Conservation (phyloP, 1,140 invertebrate species). For the Amyelois transitella region DNA sequence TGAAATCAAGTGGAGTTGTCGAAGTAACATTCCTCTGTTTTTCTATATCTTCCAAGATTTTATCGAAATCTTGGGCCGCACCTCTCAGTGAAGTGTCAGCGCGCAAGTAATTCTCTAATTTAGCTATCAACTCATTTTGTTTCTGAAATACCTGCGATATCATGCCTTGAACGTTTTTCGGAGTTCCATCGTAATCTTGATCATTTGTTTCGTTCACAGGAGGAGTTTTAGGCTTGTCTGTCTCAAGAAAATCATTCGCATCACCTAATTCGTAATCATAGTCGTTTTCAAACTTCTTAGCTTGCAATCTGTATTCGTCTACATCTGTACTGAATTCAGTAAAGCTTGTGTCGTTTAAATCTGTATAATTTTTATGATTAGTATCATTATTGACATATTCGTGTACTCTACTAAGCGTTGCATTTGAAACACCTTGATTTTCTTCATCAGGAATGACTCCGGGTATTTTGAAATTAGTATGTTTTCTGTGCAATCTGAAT, state of each 20-base stretch:
- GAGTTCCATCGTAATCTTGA: neutral
- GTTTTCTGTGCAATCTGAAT: conserved; percentile 19
- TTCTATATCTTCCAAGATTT: conserved; percentile 19
- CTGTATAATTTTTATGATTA: neutral
- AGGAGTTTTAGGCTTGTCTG: no score
- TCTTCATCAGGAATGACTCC: neutral
- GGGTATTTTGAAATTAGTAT: conserved; percentile 21
- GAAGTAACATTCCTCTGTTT: conserved; percentile 4
- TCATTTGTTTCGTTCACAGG: neutral
- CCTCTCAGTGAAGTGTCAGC: neutral
- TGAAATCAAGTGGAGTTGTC: neutral
- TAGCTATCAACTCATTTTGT: conserved; percentile 15
- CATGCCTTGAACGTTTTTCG: neutral
- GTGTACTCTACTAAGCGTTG: neutral
- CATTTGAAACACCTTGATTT: conserved; percentile 1
- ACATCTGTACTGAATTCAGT: neutral
- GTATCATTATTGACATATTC: neutral
- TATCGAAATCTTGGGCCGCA: conserved; percentile 21
- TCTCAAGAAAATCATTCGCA: no score
- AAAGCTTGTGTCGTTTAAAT: conserved; percentile 1
- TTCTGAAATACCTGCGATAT: conserved; percentile 12
- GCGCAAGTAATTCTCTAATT: conserved; percentile 11
- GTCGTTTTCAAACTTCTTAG: no score
- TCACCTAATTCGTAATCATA: no score
- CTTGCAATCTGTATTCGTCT: no score